Base-by-base conservation (phyloP, 2,888 invertebrate genomes). In the Rhagophthalmus giganteus region DNA sequence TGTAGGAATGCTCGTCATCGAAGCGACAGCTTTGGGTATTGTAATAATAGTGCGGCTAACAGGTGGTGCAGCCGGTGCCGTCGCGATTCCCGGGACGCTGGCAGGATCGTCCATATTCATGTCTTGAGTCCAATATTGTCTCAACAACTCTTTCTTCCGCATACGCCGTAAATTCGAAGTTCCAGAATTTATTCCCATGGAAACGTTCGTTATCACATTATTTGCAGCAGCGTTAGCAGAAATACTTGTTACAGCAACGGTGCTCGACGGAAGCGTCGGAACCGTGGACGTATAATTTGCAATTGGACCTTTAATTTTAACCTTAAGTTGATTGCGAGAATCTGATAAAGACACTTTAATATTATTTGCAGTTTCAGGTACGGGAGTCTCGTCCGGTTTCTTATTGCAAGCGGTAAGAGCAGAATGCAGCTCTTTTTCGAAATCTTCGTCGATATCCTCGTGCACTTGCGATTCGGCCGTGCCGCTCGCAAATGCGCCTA, bases 291-390 rank as follows among this genome's bases (percentile, higher is more conserved):
- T 79, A 25, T 86, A 88, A 68, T 87, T 90, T 63, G 91, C 90
- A 53, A 90, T 80, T 0, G 93, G 93, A 2, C 92, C 93, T 71
- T 94, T 93, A 55, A 93, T 93, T 74, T 94, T 94, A 0, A 94
- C 86, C 71, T 93, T 93, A 2, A 94, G 76, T 68, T 92, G 92
- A 73, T 91, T 91, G 16, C 91, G 79, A 0, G 90, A 87, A 73
- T 91, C 90, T 0, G 85, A 85, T 1, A 90, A 75, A 1, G 88
- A 86, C 1, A 87, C 87, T 68, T 89, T 89, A 2, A 84, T 85
- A 48, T 78, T 84, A 47, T 78, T 79, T 1, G 73, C 68, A 1
- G 76, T 73, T 51, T 75, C 76, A 26, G 77, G 76, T 12, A 76
- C 74, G 9, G 76, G 74, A 3, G 74, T 76, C 74, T 27, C 28